phyloP scores from a whole-genome alignment of 1,140 invertebrate genomes.

The Radopholus similis region DNA sequence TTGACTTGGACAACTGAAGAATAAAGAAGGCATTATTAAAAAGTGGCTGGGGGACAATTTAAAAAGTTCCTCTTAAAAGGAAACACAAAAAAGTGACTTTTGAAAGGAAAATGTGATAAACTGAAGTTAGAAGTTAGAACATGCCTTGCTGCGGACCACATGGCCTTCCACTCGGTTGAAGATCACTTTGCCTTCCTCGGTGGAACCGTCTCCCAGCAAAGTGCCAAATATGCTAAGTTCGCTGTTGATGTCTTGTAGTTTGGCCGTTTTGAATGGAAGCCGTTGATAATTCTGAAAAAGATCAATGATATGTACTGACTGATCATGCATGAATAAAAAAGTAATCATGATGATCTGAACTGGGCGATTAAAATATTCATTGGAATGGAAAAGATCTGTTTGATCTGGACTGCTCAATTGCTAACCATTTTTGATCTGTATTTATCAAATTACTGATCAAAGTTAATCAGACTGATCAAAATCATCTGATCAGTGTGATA shows the following conservation, averaged over 20 bases:
- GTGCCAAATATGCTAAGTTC: conserved; percentile 5
- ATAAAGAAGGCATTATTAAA: neutral
- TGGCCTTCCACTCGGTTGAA: neutral
- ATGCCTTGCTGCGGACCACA: neutral
- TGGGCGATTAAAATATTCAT: too few species aligned
- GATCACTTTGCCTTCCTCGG: neutral
- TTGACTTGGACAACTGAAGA: neutral
- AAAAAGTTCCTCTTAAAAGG: neutral
- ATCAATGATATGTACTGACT: too few species aligned
- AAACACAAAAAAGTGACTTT: neutral
- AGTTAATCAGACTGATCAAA: neutral
- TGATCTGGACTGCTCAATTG: too few species aligned
- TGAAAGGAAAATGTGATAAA: too few species aligned
- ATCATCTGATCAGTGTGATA: neutral
- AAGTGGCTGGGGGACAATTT: neutral
- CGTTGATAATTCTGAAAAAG: conserved; percentile 5
- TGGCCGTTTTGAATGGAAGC: neutral
- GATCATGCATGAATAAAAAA: too few species aligned
- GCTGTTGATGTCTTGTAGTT: neutral
- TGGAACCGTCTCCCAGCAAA: neutral
- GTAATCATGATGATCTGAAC: too few species aligned
- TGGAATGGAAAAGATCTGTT: too few species aligned
- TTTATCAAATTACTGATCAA: neutral
- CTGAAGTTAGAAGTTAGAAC: too few species aligned
- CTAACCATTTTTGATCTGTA: neutral